Evolutionary conservation across 2,113 vertebrate genomes (phyloP), one percentile per base, ranked within the genome.

Genomic region (Phyllostomus hastatus): DNA sequence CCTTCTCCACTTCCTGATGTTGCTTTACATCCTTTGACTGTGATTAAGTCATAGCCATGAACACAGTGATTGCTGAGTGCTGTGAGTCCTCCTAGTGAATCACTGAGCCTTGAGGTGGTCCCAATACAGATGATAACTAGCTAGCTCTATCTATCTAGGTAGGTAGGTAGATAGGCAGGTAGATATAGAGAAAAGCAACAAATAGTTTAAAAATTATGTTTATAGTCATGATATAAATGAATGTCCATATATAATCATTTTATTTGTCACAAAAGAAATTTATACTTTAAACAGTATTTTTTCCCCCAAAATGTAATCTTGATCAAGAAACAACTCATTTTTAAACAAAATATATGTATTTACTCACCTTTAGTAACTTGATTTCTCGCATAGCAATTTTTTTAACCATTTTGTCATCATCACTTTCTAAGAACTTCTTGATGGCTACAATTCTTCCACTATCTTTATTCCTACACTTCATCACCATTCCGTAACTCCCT

Each of bases 381-480:
- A 99, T 98, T 33, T 99, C 99, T 96, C 98, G 82, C 97, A 98
- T 93, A 15, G 98, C 98, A 83, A 99, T 99, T 96, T 99, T 99
- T 98, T 98, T 99, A 97, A 99, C 99, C 46, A 97, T 97, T 96
- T 98, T 98, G 91, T 99, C 99, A n/a, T 99, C 98, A 20, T 99
- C 99, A 1, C 98, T 99, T 88, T 99, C 99, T 98, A 99, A 82
- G 95, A 99, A 99, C 95, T 99, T 99, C 98, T 99, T 99, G 73
- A 99, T 98, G 67, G 99, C 99, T 17, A 99, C 99, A 20, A 99
- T 98, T 59, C 98, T 98, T 15, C 99, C 99, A 20, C 35, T 99
- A 84, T 99, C 98, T 76, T 98, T 98, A 96, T 99, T 99, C 1
- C 99, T 98, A 88, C 99, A 99, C 66, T 99, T 99, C 76, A 99